These are phyloP conservation scores for Trachops cirrhosus DNA, from an alignment of 2,797 vertebrate genomes.

Conservation along the genomic window DNA sequence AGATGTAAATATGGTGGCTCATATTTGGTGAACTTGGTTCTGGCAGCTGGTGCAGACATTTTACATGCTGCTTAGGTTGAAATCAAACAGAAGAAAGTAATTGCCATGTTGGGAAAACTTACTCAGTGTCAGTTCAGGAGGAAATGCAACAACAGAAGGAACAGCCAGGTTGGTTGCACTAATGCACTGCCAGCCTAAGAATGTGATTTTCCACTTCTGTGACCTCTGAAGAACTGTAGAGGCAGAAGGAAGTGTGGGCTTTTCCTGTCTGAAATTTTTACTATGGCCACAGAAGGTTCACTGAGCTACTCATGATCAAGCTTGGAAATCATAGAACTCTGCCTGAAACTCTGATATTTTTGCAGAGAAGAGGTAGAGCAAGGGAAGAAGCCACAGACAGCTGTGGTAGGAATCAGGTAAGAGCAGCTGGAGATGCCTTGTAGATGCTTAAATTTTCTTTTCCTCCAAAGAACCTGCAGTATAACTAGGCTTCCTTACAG, in stretches of 20 bases:
- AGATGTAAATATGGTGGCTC: not conserved
- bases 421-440: not conserved
- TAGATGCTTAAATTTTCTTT: not conserved
- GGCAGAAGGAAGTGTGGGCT: not conserved
- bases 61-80: not conserved
- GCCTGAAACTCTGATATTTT: not conserved
- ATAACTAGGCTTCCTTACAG: not conserved
- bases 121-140: not conserved
- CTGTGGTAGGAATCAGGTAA: not conserved
- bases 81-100: not conserved
- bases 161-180: not conserved
- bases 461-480: not conserved
- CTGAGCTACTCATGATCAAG: not conserved
- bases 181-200: not conserved
- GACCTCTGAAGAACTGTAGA: not conserved
- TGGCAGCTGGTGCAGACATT: not conserved
- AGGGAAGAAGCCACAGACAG: not conserved
- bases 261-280: not conserved
- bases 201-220: constrained; percentile 30
- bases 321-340: not conserved
- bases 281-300: not conserved
- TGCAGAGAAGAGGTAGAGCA: not conserved
- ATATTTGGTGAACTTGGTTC: not conserved
- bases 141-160: not conserved
- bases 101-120: not conserved